These are phyloP conservation scores for Nomada fabriciana DNA, from an alignment of 2,888 invertebrate species.

Conservation along the genomic window DNA sequence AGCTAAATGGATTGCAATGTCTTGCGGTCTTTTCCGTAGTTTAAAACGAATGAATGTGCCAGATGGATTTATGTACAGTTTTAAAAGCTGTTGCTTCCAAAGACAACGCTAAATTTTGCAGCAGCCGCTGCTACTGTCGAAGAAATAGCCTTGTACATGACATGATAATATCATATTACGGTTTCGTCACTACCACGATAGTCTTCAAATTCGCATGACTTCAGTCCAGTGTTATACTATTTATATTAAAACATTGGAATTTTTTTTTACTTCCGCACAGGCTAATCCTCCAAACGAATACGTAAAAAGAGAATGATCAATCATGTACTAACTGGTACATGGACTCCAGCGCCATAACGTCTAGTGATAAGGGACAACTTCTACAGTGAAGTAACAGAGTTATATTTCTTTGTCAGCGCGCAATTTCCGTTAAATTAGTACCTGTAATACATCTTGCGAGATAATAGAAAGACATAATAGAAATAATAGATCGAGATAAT, in stretches of 20 bases:
- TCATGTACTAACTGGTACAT: no score
- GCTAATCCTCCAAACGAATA: no score
- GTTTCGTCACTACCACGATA: not conserved
- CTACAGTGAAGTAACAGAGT: constrained; percentile 18
- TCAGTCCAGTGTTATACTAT: not conserved
- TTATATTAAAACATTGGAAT: no score
- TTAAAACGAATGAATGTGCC: constrained; percentile 69
- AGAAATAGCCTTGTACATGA: constrained; percentile 43
- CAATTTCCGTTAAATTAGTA: constrained; percentile 63
- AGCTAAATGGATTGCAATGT: constrained; percentile 69
- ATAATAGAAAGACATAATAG: constrained; percentile 54
- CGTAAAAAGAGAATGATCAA: no score
- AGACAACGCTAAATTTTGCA: constrained; percentile 15
- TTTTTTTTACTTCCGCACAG: no score
- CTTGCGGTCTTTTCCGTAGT: constrained; percentile 63
- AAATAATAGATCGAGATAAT: no score
- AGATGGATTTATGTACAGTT: constrained; percentile 65
- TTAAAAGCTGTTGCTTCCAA: constrained; percentile 52
- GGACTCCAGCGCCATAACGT: not conserved
- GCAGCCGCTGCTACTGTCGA: not conserved
- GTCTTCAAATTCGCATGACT: not conserved
- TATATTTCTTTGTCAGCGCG: constrained; percentile 41
- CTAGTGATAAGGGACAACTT: constrained; percentile 48
- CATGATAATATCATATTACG: constrained; percentile 1
- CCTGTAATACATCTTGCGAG: constrained; percentile 49